A percentile compares a stretch with the other conserved stretches of the same genome.
These are phyloP conservation scores for Neomorphus geoffroyi DNA, from an alignment of 2,797 vertebrate species.

Conservation along the genomic window DNA sequence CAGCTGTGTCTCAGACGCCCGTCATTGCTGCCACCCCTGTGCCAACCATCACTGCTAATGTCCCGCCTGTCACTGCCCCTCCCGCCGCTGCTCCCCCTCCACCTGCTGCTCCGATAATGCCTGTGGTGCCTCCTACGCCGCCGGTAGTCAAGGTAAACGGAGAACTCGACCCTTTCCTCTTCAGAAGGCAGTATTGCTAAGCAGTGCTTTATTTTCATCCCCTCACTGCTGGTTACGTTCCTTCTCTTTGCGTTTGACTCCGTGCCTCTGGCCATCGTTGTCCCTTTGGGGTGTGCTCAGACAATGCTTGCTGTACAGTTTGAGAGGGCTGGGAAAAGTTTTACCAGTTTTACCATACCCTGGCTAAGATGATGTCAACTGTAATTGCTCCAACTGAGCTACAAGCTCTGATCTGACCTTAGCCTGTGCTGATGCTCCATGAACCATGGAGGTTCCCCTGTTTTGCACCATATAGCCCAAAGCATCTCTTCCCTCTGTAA, in stretches of 20 bases:
- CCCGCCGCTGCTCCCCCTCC: conserved; percentile 78
- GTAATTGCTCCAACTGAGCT: background rate
- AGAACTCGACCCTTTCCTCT: background rate
- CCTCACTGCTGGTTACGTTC: background rate
- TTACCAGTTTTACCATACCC: accelerated
- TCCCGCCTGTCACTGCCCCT: conserved; percentile 79
- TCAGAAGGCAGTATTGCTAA: background rate
- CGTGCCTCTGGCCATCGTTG: background rate
- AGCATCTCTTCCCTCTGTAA: background rate
- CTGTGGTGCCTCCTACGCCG: conserved; percentile 87
- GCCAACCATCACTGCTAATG: conserved; percentile 82
- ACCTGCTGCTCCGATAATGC: conserved; percentile 78
- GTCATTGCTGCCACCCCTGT: conserved; percentile 91
- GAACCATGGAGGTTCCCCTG: background rate
- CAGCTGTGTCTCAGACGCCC: conserved; percentile 86
- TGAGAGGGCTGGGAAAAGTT: background rate
- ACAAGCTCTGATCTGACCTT: background rate
- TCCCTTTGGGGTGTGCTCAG: background rate
- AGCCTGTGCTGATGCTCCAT: background rate
- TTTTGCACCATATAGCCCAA: background rate
- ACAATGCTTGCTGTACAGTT: background rate
- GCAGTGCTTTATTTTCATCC: background rate
- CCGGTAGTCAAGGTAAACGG: conserved; percentile 86
- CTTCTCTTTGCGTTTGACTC: background rate
- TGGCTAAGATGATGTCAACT: background rate